Evolutionary conservation across 2,888 invertebrate species (phyloP), one percentile per base, ranked within the genome.

Genomic region (Thecophora atra): DNA sequence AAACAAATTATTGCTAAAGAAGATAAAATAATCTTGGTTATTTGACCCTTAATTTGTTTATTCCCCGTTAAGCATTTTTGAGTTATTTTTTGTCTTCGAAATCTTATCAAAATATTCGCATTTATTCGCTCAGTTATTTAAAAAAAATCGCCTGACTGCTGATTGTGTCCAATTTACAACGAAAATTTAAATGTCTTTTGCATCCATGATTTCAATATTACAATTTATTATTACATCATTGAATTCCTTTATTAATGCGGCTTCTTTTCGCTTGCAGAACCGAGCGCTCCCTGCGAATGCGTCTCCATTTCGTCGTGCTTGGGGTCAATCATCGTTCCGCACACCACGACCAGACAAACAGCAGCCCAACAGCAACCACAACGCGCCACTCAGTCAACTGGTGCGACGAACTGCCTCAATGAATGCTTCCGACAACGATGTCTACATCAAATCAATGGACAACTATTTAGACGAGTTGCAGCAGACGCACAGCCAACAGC

Each of bases 261-360:
- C 6, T 37, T 37, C 1, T 37, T 37, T 11, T 37, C 37, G 6
- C 7, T 37, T 17, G 1, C 87, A 91, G 90, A 89, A 83, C 75
- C 84, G 84, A 65, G 82, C 83, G 68, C 80, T 85, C 77, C 82
- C 87, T 76, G 77, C 84, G 77, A 84, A 84, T 80, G 81, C 84
- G 71, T 86, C 87, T 76, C 86, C 87, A 70, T 87, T 87, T 72
- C 85, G 86, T 24, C 85, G 90, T 79, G 83, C 79, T 73, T 90
- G 90, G 86, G 90, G 90, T 82, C 88, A 90, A 77, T 90, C 90
- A 75, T 90, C 90, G 72, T 90, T 90, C 82, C 89, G 90, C 47
- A 88, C 90, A 78, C 88, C 89, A 88, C 89, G 89, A 58, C 87
- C 89, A 78, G 89, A 89, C 87, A 89, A 89, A 79, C 87, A 74